phyloP scores from a whole-genome alignment of 37 sponge, comb jelly and placozoan genomes.

The Beroe forskalii region DNA sequence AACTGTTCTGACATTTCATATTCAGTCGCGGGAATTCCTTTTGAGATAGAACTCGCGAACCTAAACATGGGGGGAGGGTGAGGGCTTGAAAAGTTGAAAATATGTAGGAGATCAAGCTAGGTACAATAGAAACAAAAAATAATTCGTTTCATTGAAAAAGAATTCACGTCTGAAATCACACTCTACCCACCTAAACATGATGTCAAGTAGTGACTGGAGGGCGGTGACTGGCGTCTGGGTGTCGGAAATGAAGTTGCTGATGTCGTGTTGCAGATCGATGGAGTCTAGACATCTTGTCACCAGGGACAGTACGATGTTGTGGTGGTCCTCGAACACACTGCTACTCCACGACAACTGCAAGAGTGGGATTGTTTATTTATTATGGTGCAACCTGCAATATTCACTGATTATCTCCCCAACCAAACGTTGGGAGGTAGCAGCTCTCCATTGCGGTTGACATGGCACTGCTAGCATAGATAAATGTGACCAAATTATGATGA shows the following conservation, averaged over 20 bases:
- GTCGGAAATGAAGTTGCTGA: slow-evolving; percentile 16
- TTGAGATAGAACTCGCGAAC: neutral
- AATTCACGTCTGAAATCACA: no score
- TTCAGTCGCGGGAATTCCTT: neutral
- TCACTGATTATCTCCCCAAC: no score
- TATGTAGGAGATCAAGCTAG: no score
- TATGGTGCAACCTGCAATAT: no score
- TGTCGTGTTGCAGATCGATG: slow-evolving; percentile 6
- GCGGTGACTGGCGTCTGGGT: slow-evolving; percentile 31
- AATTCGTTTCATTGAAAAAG: no score
- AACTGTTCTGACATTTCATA: neutral
- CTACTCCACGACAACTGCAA: slow-evolving; percentile 38
- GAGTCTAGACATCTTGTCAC: slow-evolving; percentile 16
- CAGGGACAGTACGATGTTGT: slow-evolving; percentile 18
- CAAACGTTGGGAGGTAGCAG: no score
- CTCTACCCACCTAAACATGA: neutral
- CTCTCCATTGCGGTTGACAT: no score
- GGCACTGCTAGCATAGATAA: no score
- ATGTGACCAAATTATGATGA: no score
- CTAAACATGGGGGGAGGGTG: neutral
- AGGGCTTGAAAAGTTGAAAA: no score
- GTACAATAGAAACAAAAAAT: no score
- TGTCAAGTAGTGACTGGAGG: slow-evolving; percentile 5
- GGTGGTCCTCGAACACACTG: neutral
- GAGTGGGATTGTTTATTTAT: no score